Conservation (phyloP, 2,797 vertebrate species). For the Pangasius mekongensis region DNA sequence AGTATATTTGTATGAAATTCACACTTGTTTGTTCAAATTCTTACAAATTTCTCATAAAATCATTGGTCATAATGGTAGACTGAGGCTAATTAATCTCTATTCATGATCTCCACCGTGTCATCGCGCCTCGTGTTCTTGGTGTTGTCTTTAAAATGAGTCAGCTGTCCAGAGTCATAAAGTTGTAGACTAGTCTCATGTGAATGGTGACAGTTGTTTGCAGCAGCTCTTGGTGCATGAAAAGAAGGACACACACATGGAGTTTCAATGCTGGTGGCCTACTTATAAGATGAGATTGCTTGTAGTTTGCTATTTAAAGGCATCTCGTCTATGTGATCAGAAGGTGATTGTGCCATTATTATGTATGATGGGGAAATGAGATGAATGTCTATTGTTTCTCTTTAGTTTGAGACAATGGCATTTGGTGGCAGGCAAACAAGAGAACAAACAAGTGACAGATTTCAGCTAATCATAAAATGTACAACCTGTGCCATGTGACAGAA, state of each 20-base stretch:
- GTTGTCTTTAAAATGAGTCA: slow-evolving; percentile 61
- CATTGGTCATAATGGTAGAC: slow-evolving; percentile 1
- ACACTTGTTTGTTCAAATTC: not conserved
- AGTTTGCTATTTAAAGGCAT: slow-evolving; percentile 75
- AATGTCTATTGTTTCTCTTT: slow-evolving; percentile 48
- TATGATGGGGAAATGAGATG: slow-evolving; percentile 44
- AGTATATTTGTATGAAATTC: not conserved
- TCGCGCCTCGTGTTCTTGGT: slow-evolving; percentile 63
- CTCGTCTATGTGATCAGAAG: slow-evolving; percentile 65
- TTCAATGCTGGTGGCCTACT: slow-evolving; percentile 66
- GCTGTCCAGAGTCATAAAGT: slow-evolving; percentile 71
- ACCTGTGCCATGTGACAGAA: not conserved
- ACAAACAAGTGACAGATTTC: slow-evolving; percentile 40
- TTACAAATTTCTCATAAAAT: not conserved
- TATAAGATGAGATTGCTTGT: slow-evolving; percentile 71
- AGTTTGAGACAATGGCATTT: slow-evolving; percentile 40
- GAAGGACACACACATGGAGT: slow-evolving; percentile 66
- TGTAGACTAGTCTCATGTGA: slow-evolving; percentile 68
- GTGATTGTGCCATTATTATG: slow-evolving; percentile 66
- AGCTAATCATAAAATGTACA: slow-evolving; percentile 21
- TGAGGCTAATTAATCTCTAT: slow-evolving; percentile 34
- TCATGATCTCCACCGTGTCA: slow-evolving; percentile 71
- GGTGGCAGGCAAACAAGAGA: slow-evolving; percentile 30
- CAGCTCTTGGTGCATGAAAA: slow-evolving; percentile 61
- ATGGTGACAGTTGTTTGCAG: slow-evolving; percentile 66